Evolutionary conservation across 2,888 invertebrate species (phyloP).

Genomic region (Phortica okadai): DNA sequence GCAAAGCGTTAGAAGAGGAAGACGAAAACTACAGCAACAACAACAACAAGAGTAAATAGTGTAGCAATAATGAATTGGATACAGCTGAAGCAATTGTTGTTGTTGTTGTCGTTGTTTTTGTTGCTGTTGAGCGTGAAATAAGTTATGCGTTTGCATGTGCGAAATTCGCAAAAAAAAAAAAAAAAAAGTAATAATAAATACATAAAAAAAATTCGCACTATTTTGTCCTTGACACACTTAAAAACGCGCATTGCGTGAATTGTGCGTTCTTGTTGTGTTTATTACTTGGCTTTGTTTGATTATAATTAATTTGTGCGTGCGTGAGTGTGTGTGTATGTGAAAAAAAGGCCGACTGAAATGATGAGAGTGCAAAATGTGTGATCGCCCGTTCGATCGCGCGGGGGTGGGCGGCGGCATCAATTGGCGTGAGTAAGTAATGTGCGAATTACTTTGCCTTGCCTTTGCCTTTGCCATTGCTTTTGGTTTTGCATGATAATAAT

Average conservation of each 20-base stretch:
- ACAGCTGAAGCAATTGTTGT: no score
- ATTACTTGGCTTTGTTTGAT: conserved; percentile 26
- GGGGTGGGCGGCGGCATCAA: not conserved
- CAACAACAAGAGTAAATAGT: conserved; percentile 1
- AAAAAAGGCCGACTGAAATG: no score
- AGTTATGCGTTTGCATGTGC: no score
- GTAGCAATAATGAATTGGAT: not conserved
- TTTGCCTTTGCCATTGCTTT: no score
- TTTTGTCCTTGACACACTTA: conserved; percentile 72
- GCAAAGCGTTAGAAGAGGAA: conserved; percentile 36
- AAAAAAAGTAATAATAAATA: not conserved
- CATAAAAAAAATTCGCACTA: conserved; percentile 70
- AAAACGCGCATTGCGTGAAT: conserved; percentile 53
- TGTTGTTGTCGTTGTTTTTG: no score
- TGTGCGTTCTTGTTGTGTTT: conserved; percentile 20
- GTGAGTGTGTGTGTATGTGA: conserved; percentile 1
- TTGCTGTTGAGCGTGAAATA: not conserved
- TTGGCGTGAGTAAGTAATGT: no score
- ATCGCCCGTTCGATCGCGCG: not conserved
- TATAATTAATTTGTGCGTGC: conserved; percentile 23
- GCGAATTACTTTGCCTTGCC: no score
- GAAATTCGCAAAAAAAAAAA: conserved; percentile 8
- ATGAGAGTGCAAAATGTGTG: no score
- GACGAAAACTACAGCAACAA: not conserved
- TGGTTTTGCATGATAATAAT: no score